Evolutionary conservation across 2,888 invertebrate genomes (phyloP).

Genomic region (Uropetala carovei): DNA sequence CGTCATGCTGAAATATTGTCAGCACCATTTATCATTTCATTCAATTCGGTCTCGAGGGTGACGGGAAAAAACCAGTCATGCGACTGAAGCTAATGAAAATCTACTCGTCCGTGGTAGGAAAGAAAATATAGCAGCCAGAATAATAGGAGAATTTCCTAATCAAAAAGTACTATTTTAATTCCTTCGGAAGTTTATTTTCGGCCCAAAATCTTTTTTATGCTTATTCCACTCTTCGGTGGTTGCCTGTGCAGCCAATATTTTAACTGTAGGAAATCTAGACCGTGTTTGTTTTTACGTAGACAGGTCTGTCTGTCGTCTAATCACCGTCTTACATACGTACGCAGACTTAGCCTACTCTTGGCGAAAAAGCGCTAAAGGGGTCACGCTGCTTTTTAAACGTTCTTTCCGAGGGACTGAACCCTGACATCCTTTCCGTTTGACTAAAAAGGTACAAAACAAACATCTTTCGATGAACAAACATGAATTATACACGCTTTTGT

Average conservation of each 20-base stretch:
- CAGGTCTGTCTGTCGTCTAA: too few species aligned
- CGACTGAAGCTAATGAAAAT: background rate
- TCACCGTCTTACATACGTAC: too few species aligned
- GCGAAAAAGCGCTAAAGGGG: too few species aligned
- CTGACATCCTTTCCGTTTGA: background rate
- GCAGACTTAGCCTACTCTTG: too few species aligned
- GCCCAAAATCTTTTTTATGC: too few species aligned
- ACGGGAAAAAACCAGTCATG: background rate
- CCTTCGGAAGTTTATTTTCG: too few species aligned
- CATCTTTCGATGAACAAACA: background rate
- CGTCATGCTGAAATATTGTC: background rate
- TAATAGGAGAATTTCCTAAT: background rate
- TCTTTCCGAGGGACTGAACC: too few species aligned
- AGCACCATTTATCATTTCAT: background rate
- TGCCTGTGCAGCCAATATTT: too few species aligned
- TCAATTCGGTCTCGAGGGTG: background rate
- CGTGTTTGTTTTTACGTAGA: too few species aligned
- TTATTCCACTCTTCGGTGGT: too few species aligned
- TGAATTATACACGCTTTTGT: background rate
- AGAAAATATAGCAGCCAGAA: background rate
- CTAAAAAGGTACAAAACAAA: background rate
- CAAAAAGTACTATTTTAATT: conserved; percentile 1
- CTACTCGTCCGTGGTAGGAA: background rate
- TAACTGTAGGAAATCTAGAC: too few species aligned
- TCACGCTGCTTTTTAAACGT: too few species aligned